phyloP scores from a whole-genome alignment of 2,113 vertebrate genomes.

The Sitta europaea region DNA sequence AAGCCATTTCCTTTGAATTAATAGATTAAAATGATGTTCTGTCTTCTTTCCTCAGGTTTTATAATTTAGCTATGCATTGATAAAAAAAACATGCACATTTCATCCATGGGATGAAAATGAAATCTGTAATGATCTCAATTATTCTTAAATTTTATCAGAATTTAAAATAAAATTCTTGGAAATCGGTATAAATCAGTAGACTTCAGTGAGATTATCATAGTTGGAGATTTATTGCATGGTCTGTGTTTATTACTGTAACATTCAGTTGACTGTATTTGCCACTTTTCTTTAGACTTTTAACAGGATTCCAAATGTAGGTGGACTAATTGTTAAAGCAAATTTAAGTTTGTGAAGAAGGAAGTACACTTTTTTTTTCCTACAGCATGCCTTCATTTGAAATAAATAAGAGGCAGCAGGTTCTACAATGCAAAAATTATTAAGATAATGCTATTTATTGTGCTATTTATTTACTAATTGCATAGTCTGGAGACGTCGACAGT shows the following conservation, averaged over 20 bases:
- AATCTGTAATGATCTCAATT: neutral
- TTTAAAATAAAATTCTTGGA: neutral
- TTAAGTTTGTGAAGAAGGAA: neutral
- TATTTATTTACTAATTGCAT: neutral
- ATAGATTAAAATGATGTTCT: neutral
- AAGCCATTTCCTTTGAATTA: neutral
- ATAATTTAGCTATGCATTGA: neutral
- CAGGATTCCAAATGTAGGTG: neutral
- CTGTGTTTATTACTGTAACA: neutral
- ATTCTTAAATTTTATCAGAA: neutral
- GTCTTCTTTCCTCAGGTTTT: neutral
- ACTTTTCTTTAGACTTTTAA: neutral
- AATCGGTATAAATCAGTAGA: neutral
- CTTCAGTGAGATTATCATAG: neutral
- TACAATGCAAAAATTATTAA: neutral
- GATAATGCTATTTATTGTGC: neutral
- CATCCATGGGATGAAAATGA: neutral
- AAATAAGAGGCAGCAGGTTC: neutral
- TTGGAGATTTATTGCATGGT: neutral
- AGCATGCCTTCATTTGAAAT: neutral
- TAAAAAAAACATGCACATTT: neutral
- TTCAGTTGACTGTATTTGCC: neutral
- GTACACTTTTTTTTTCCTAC: neutral
- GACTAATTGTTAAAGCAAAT: neutral
- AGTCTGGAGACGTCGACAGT: accelerated